phyloP scores from a whole-genome alignment of 92 coral and sea anemone genomes.

The Isaurus tuberculatus region DNA sequence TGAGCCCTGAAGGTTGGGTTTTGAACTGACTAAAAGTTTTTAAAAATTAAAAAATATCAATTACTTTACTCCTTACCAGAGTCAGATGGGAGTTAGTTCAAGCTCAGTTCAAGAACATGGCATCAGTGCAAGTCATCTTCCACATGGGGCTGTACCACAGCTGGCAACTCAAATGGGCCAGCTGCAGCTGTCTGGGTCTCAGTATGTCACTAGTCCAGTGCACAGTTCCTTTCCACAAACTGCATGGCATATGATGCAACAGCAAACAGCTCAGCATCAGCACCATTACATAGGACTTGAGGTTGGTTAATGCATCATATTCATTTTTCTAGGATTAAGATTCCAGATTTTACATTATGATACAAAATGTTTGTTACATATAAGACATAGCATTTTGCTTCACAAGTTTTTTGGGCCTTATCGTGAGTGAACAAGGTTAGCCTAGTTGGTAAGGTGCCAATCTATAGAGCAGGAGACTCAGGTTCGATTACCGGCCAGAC shows the following conservation, averaged over 20 bases:
- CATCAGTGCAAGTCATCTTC: constrained; percentile 71
- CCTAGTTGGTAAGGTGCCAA: too few species aligned
- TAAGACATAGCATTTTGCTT: background rate
- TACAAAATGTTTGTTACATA: background rate
- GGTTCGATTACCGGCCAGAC: too few species aligned
- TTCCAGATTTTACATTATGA: background rate
- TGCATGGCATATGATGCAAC: constrained; percentile 91
- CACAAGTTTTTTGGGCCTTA: too few species aligned
- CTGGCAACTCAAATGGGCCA: constrained; percentile 93
- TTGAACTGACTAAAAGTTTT: too few species aligned
- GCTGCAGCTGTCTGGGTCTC: constrained; percentile 92
- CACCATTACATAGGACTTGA: constrained; percentile 80
- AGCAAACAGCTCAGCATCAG: constrained; percentile 69
- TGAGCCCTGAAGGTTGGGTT: too few species aligned
- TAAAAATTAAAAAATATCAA: background rate
- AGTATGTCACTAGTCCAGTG: constrained; percentile 91
- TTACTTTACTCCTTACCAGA: constrained; percentile 41
- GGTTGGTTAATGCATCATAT: constrained; percentile 41
- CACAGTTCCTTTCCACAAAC: constrained; percentile 88
- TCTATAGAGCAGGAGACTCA: too few species aligned
- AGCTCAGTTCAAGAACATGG: constrained; percentile 77
- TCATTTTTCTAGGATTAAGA: background rate
- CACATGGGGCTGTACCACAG: constrained; percentile 76
- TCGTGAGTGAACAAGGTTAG: too few species aligned
- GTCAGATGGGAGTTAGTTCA: constrained; percentile 76